Evolutionary conservation across 2,113 vertebrate genomes (phyloP).

Genomic region (Myotis davidii): DNA sequence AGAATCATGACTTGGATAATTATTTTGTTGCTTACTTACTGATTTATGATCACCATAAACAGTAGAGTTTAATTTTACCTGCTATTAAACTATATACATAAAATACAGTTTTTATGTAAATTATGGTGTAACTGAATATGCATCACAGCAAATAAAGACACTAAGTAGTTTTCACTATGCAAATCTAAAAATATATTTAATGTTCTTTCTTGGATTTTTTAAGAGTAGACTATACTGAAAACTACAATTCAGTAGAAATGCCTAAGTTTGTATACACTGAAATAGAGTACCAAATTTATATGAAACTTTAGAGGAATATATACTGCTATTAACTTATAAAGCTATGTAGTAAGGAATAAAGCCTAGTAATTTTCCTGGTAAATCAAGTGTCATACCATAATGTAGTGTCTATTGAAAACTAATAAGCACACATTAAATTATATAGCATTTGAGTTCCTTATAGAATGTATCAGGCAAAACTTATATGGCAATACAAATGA

Average conservation of each 20-base stretch:
- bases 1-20: neutral
- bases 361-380: neutral
- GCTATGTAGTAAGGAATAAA: neutral
- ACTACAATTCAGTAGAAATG: neutral
- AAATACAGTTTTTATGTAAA: neutral
- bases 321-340: neutral
- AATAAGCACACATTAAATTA: neutral
- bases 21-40: neutral
- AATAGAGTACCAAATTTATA: neutral
- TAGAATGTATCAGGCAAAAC: neutral
- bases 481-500: neutral
- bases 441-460: neutral
- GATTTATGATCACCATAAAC: neutral
- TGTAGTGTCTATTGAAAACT: neutral
- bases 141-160: neutral
- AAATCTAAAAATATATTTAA: neutral
- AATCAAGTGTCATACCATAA: neutral
- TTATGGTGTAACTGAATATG: neutral
- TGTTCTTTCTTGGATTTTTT: neutral
- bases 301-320: neutral
- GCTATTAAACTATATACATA: neutral
- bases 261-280: neutral
- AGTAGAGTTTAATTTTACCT: neutral
- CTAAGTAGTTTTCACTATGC: neutral
- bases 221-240: neutral